Percentiles rank a stretch among this genome's conserved stretches.
These are phyloP conservation scores for Neodon shergylaensis DNA, from an alignment of 2,113 vertebrate genomes.

Conservation along the genomic window DNA sequence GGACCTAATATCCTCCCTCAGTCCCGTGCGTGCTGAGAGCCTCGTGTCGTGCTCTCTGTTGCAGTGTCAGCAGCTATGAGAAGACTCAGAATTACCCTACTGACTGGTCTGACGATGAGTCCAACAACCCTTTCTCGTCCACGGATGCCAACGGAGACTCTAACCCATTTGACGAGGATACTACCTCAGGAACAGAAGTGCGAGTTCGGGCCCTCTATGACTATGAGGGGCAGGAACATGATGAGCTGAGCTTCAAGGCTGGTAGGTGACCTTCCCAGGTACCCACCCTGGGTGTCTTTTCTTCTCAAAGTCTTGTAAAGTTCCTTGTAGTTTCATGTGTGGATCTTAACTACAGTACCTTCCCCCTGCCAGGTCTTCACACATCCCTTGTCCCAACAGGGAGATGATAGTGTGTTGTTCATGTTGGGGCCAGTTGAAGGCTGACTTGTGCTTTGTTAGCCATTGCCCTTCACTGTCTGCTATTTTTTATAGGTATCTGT, in stretches of 20 bases:
- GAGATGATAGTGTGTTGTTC: neutral
- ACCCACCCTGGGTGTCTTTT: neutral
- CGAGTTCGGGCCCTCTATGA: constrained; percentile 95
- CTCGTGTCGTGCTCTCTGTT: constrained; percentile 7
- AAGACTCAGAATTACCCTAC: constrained; percentile 89
- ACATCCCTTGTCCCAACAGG: neutral
- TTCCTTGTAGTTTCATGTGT: neutral
- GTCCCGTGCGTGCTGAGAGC: fast-evolving
- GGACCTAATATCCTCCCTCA: neutral
- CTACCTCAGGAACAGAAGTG: constrained; percentile 87
- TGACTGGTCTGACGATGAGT: constrained; percentile 96
- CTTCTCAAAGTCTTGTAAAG: neutral
- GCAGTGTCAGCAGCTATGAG: constrained; percentile 90
- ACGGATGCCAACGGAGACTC: constrained; percentile 92
- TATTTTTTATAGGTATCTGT: neutral
- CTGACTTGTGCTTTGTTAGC: neutral
- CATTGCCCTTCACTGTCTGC: neutral
- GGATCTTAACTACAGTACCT: neutral
- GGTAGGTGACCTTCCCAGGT: constrained; percentile 85
- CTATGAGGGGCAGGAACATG: constrained; percentile 97
- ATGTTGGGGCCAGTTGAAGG: neutral
- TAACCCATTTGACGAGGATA: constrained; percentile 96
- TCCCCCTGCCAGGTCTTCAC: neutral
- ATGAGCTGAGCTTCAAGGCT: constrained; percentile 97
- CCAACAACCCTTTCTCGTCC: constrained; percentile 92